Evolutionary conservation across 2,113 vertebrate genomes (phyloP).

Genomic region (Nematolebias whitei): DNA sequence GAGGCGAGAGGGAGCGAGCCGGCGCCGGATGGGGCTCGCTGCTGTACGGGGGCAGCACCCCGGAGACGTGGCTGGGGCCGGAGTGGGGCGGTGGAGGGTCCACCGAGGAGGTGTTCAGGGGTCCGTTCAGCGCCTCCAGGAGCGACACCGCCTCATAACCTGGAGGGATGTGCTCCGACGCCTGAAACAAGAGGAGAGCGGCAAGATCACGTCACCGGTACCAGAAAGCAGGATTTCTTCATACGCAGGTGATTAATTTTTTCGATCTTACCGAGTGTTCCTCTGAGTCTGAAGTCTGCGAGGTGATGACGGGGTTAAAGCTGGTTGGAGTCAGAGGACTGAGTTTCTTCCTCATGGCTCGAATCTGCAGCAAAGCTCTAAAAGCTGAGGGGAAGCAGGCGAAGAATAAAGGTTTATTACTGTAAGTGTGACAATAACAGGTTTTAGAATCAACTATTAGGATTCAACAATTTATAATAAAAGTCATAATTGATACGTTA

Average conservation of each 20-base stretch:
- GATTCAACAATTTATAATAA: neutral
- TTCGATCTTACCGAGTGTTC: constrained; percentile 88
- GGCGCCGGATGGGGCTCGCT: constrained; percentile 84
- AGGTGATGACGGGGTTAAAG: constrained; percentile 93
- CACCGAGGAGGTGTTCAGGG: constrained; percentile 85
- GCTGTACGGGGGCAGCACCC: constrained; percentile 85
- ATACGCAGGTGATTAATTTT: neutral
- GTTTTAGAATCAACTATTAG: too few species aligned
- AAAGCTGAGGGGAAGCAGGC: constrained; percentile 81
- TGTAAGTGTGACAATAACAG: too few species aligned
- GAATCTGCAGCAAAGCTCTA: constrained; percentile 95
- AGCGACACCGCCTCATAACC: constrained; percentile 96
- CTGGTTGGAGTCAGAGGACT: constrained; percentile 88
- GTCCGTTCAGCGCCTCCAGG: constrained; percentile 94
- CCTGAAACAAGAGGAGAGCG: constrained; percentile 68
- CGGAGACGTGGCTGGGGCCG: constrained; percentile 78
- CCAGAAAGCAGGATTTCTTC: neutral
- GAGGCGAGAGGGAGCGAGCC: constrained; percentile 82
- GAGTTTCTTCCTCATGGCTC: constrained; percentile 95
- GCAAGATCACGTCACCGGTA: neutral
- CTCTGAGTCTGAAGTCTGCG: constrained; percentile 93
- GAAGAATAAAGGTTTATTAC: neutral
- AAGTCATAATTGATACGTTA: neutral
- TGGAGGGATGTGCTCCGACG: constrained; percentile 91
- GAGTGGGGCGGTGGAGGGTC: constrained; percentile 83